phyloP scores from a whole-genome alignment of 2,888 invertebrate species.

The Taenaris catops region DNA sequence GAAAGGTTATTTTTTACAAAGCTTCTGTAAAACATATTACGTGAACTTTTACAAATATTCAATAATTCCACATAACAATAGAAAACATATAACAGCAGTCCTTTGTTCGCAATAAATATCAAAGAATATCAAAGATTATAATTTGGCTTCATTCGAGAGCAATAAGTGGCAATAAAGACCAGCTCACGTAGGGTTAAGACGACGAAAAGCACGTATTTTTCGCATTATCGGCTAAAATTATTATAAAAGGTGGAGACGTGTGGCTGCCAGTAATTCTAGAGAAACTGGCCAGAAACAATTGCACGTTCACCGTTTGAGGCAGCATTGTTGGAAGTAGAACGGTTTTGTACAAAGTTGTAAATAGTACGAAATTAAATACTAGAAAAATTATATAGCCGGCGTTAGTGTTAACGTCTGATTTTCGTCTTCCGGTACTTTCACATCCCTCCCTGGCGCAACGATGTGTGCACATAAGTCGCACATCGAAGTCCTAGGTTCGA shows the following conservation, averaged over 20 bases:
- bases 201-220: conserved; percentile 71
- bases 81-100: conserved; percentile 18
- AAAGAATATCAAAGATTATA: conserved; percentile 52
- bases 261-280: conserved; percentile 48
- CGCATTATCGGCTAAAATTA: conserved; percentile 74
- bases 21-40: too few relatives aligned
- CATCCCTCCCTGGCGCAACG: too few relatives aligned
- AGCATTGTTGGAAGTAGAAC: conserved; percentile 13
- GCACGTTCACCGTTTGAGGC: conserved; percentile 37
- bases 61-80: conserved; percentile 5
- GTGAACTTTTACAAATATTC: too few relatives aligned
- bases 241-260: conserved; percentile 69
- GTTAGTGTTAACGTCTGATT: too few relatives aligned
- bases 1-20: too few relatives aligned
- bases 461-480: too few relatives aligned
- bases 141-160: conserved; percentile 60
- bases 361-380: background rate
- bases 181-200: conserved; percentile 58
- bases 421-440: too few relatives aligned
- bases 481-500: too few relatives aligned
- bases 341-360: conserved; percentile 3
- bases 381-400: too few relatives aligned
- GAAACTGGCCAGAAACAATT: conserved; percentile 31
- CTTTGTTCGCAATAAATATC: conserved; percentile 35
- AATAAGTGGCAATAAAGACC: conserved; percentile 62